Percentiles rank a stretch among this genome's conserved stretches.
These are phyloP conservation scores for Passer montanus DNA, from an alignment of 2,113 vertebrate genomes.

Conservation along the genomic window DNA sequence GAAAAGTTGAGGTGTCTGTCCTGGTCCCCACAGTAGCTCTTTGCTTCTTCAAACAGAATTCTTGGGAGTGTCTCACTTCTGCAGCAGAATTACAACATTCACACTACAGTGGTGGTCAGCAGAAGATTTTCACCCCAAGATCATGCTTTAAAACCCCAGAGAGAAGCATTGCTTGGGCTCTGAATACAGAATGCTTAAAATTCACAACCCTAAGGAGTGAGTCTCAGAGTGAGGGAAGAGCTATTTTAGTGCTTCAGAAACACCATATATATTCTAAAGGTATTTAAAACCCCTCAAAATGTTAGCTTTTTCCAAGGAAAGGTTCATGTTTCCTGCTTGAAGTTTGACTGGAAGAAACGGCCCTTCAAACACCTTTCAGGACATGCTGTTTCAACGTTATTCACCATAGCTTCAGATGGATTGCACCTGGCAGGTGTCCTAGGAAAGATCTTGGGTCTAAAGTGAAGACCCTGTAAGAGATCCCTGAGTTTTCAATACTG, in stretches of 20 bases:
- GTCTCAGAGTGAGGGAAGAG: background rate
- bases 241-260: background rate
- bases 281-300: background rate
- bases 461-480: background rate
- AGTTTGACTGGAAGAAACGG: background rate
- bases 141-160: background rate
- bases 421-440: background rate
- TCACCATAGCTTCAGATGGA: background rate
- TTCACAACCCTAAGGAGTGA: rapidly evolving
- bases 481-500: background rate
- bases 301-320: background rate
- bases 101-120: no score
- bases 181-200: background rate
- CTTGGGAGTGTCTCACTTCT: background rate
- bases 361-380: background rate
- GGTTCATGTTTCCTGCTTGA: background rate
- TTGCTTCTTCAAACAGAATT: background rate
- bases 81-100: background rate
- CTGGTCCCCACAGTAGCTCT: rapidly evolving
- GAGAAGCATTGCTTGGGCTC: background rate
- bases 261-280: background rate
- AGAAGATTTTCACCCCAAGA: background rate
- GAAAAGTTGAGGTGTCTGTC: background rate
- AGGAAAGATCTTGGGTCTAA: background rate
- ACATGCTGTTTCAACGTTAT: background rate